Percentiles rank a stretch among this genome's conserved stretches.
Conservation (phyloP, 30 jellyfish, hydroid and myxozoan species). For the Hydra vulgaris region DNA sequence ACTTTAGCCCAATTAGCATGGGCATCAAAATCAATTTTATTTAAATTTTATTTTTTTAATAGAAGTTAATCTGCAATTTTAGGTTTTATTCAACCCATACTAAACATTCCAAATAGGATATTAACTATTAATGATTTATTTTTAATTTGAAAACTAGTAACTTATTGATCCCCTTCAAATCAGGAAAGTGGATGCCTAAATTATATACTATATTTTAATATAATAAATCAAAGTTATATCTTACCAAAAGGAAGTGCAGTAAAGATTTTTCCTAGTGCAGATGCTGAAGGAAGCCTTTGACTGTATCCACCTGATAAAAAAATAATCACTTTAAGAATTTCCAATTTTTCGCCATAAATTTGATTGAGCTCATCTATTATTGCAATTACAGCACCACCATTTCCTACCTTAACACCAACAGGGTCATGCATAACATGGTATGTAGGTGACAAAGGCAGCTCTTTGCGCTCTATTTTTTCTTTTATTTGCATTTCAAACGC, state of each 20-base stretch:
- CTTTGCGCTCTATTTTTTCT: conserved; percentile 53
- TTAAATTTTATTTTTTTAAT: no score
- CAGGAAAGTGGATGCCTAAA: no score
- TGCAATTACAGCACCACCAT: conserved; percentile 81
- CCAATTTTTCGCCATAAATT: conserved; percentile 36
- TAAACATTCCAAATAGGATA: no score
- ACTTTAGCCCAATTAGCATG: no score
- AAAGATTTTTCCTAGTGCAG: conserved; percentile 73
- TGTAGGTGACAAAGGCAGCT: conserved; percentile 57
- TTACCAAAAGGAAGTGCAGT: conserved; percentile 83
- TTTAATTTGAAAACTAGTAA: no score
- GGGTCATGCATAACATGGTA: conserved; percentile 68
- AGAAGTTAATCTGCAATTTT: no score
- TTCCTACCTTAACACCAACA: conserved; percentile 73
- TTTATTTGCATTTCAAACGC: conserved; percentile 69
- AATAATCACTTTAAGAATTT: conserved; percentile 40
- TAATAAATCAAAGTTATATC: not conserved
- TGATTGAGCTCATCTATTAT: conserved; percentile 63
- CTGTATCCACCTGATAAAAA: conserved; percentile 89
- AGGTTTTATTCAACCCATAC: no score
- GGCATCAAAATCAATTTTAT: no score
- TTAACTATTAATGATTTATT: no score
- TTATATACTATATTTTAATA: no score
- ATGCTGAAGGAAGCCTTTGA: conserved; percentile 86
- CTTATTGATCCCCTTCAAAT: no score